A percentile compares a stretch with the other conserved stretches of the same genome.
Conservation (phyloP, 2,113 vertebrate genomes). For the Leuciscus idus region DNA sequence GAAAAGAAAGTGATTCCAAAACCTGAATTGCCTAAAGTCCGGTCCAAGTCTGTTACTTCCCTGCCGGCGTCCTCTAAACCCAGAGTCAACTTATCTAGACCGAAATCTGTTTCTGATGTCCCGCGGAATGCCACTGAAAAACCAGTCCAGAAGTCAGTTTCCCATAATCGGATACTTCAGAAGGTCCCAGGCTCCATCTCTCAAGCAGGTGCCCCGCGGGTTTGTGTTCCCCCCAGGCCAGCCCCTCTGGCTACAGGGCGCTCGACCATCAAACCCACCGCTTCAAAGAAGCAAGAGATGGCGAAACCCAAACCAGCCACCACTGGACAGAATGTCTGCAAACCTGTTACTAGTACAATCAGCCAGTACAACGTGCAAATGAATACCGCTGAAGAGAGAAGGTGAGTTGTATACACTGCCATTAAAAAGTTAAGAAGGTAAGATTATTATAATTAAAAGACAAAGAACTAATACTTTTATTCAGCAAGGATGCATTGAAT, state of each 20-base stretch:
- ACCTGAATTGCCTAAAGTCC: slow-evolving; percentile 33
- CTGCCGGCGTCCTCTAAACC: slow-evolving; percentile 11
- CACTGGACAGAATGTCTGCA: slow-evolving; percentile 65
- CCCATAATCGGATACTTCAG: slow-evolving; percentile 13
- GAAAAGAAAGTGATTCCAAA: slow-evolving; percentile 59
- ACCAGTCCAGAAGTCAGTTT: slow-evolving; percentile 11
- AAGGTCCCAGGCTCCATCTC: slow-evolving; percentile 42
- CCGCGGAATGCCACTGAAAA: slow-evolving; percentile 40
- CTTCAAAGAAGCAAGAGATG: slow-evolving; percentile 54
- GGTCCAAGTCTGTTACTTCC: slow-evolving; percentile 43
- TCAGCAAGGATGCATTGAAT: background rate
- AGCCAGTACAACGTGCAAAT: slow-evolving; percentile 67
- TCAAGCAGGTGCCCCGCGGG: slow-evolving; percentile 22
- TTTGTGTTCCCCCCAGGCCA: slow-evolving; percentile 39
- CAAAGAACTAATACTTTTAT: background rate
- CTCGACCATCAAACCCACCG: slow-evolving; percentile 44
- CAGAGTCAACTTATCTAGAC: slow-evolving; percentile 43
- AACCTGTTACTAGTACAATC: slow-evolving; percentile 61
- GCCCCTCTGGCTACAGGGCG: slow-evolving; percentile 30
- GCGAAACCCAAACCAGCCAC: slow-evolving; percentile 56
- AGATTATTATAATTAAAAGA: background rate
- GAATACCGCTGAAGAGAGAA: slow-evolving; percentile 79
- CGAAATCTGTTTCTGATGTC: slow-evolving; percentile 56
- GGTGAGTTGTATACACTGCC: slow-evolving; percentile 68
- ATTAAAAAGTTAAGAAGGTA: background rate